phyloP scores from a whole-genome alignment of 23 tunicate genomes.

The Clavelina lepadiformis region DNA sequence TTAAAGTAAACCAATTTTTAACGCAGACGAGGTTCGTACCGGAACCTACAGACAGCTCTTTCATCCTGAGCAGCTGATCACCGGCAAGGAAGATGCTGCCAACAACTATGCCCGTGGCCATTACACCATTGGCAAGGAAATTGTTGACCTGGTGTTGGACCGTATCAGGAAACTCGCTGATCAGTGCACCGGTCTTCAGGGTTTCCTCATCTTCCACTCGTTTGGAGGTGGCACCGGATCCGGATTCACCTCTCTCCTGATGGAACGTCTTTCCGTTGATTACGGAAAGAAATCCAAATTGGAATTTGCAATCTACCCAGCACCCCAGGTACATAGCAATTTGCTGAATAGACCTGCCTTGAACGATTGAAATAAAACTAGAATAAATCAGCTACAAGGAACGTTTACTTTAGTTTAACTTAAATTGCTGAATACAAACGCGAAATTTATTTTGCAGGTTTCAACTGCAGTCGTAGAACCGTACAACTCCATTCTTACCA shows the following conservation, averaged over 20 bases:
- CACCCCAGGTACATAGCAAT: constrained; percentile 34
- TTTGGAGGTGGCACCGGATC: constrained; percentile 58
- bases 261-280: constrained; percentile 52
- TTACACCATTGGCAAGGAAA: constrained; percentile 58
- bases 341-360: too few relatives aligned
- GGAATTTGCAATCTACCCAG: constrained; percentile 51
- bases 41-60: constrained; percentile 70
- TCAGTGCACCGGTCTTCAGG: constrained; percentile 50
- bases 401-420: neutral
- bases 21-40: constrained; percentile 70
- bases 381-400: too few relatives aligned
- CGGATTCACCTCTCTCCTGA: constrained; percentile 49
- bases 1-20: too few relatives aligned
- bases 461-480: constrained; percentile 44
- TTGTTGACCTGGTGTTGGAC: constrained; percentile 28
- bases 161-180: constrained; percentile 37
- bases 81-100: constrained; percentile 86
- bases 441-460: too few relatives aligned
- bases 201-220: constrained; percentile 49
- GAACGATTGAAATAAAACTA: too few relatives aligned
- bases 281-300: constrained; percentile 54
- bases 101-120: constrained; percentile 82
- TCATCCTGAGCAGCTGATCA: constrained; percentile 73
- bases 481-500: constrained; percentile 33
- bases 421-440: neutral